Base-by-base conservation (phyloP, 2,113 vertebrate genomes). In the Perca fluviatilis region DNA sequence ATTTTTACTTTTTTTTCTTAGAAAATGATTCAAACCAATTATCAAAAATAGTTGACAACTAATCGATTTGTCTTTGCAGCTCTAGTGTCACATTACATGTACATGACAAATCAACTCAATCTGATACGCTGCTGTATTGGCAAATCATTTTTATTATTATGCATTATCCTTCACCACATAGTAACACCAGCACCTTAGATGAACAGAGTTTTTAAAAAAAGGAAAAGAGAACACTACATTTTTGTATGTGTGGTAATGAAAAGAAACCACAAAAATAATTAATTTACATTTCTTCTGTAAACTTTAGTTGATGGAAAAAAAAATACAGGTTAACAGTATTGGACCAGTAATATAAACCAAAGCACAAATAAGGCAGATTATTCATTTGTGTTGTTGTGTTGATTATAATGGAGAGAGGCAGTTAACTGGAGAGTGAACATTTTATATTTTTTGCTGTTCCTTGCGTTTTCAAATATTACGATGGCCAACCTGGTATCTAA, bases 91-190 rank as follows among this genome's bases (percentile, higher is more conserved):
- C n/a, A 33, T 64, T 64, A 30, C 9, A 63, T 16, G 18, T 51
- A 36, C 13, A 60, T 30, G 16, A 79, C 2, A 68, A 69, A 77
- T 43, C 3, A 25, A 30, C 11, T 81, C 23, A 30, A 50, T 51
- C 13, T 54, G 25, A 76, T 51, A 49, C 49, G 0, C 19, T 68
- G n/a, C 10, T 64, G n/a, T 46, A 68, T 66, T 74, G 36, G 57
- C 62, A 83, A 80, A 83, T 61, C 2, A n/a, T 60, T 83, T 83
- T 87, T 54, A 79, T 77, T 86, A 54, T 53, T 33, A 73, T 57
- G 60, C 47, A 67, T 82, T 46, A 71, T 9, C 62, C 61, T 89
- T 88, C 89, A 79, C 84, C 88, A 92, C 88, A 83, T 36, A 57
- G 56, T 68, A 50, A 84, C 71, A 84, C 54, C 74, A 88, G 74